Evolutionary conservation across 1,140 invertebrate genomes (phyloP).

Genomic region (Magallana ariakensis): DNA sequence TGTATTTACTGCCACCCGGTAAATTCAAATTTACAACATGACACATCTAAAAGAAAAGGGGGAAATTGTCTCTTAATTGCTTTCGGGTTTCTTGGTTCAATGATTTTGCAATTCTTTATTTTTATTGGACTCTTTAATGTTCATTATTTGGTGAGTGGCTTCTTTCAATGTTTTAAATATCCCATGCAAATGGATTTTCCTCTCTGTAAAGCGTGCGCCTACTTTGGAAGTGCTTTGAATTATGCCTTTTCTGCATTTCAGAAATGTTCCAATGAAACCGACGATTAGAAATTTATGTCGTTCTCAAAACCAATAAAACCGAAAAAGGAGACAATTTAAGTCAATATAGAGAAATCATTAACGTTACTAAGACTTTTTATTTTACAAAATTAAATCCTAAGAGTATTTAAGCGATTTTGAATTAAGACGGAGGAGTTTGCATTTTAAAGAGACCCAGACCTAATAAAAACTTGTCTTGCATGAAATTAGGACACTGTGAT

Average conservation of each 20-base stretch:
- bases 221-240: background rate
- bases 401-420: too few species aligned
- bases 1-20: too few species aligned
- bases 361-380: background rate
- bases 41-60: background rate
- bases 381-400: background rate
- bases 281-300: slow-evolving; percentile 7
- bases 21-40: too few species aligned
- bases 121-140: background rate
- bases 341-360: background rate
- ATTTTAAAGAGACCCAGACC: too few species aligned
- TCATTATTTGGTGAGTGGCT: background rate
- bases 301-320: background rate
- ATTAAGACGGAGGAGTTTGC: too few species aligned
- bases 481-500: too few species aligned
- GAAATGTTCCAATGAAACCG: background rate
- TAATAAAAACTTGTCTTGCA: too few species aligned
- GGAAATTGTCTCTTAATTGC: background rate
- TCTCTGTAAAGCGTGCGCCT: background rate
- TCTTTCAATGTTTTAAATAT: background rate
- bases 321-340: background rate
- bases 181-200: slow-evolving; percentile 9
- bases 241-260: background rate
- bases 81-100: background rate
- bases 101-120: background rate